These are phyloP conservation scores for Esox niger DNA, from an alignment of 2,113 vertebrate species.

Conservation along the genomic window DNA sequence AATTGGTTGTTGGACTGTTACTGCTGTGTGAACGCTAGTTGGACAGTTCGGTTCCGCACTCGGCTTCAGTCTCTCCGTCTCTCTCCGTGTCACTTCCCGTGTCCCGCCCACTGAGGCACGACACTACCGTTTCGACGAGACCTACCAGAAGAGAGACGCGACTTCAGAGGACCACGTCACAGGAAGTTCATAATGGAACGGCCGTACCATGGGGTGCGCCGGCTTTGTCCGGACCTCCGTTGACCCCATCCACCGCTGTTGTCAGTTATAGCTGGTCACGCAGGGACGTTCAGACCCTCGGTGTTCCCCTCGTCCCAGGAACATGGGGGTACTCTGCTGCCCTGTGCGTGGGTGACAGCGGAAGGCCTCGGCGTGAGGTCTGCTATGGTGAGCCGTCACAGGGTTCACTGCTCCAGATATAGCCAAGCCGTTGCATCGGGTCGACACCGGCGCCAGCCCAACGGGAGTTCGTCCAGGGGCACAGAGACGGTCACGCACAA, in stretches of 20 bases:
- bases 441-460: too few species aligned
- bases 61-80: neutral
- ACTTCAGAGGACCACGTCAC: constrained; percentile 28
- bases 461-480: too few species aligned
- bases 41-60: constrained; percentile 34
- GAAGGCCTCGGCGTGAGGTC: too few species aligned
- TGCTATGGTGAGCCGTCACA: too few species aligned
- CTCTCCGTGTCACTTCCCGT: neutral
- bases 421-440: too few species aligned
- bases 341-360: neutral
- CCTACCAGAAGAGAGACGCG: constrained; percentile 27
- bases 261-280: neutral
- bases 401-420: too few species aligned
- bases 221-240: neutral
- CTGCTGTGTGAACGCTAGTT: constrained; percentile 42
- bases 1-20: constrained; percentile 53
- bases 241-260: neutral
- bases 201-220: neutral
- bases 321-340: neutral
- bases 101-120: neutral
- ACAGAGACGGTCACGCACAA: too few species aligned
- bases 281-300: constrained; percentile 11
- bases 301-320: constrained; percentile 9
- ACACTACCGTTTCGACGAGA: neutral
- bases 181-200: neutral